Evolutionary conservation across 2,888 invertebrate genomes (phyloP).

Genomic region (Eledona agricola): DNA sequence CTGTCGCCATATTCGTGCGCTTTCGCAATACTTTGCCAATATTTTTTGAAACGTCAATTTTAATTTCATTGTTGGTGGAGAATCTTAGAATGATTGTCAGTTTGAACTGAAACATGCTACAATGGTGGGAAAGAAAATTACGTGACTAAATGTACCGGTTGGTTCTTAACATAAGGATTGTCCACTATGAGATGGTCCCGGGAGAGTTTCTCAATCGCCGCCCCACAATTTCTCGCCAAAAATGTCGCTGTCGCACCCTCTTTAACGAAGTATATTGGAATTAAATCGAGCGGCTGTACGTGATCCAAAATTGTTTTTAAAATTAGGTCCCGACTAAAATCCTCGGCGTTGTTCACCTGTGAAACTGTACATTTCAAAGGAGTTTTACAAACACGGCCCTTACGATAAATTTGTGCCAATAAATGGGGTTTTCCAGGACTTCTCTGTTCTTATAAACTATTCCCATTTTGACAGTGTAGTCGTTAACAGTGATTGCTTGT

Average conservation of each 20-base stretch:
- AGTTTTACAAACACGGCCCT: no score
- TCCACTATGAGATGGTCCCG: conserved; percentile 60
- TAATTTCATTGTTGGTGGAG: conserved; percentile 61
- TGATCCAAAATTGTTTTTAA: conserved; percentile 61
- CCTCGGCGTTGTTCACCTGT: conserved; percentile 54
- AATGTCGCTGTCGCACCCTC: conserved; percentile 58
- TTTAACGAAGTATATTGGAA: conserved; percentile 62
- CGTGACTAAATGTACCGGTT: conserved; percentile 24
- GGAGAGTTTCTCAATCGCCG: conserved; percentile 64
- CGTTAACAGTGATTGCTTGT: conserved; percentile 23
- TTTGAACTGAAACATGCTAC: conserved; percentile 48
- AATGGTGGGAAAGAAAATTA: neutral
- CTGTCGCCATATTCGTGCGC: conserved; percentile 55
- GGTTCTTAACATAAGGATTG: conserved; percentile 45
- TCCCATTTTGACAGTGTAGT: conserved; percentile 37
- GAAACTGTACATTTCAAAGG: no score
- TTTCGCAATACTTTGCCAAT: conserved; percentile 58
- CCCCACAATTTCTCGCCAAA: conserved; percentile 63
- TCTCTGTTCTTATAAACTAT: conserved; percentile 44
- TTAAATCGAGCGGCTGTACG: conserved; percentile 63
- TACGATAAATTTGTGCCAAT: conserved; percentile 54
- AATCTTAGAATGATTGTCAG: conserved; percentile 61
- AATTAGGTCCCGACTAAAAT: conserved; percentile 51
- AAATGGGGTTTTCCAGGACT: conserved; percentile 43
- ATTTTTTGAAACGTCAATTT: conserved; percentile 63